A percentile compares a stretch with the other conserved stretches of the same genome.
These are phyloP conservation scores for Conistra vaccinii DNA, from an alignment of 2,888 invertebrate genomes.

Conservation along the genomic window DNA sequence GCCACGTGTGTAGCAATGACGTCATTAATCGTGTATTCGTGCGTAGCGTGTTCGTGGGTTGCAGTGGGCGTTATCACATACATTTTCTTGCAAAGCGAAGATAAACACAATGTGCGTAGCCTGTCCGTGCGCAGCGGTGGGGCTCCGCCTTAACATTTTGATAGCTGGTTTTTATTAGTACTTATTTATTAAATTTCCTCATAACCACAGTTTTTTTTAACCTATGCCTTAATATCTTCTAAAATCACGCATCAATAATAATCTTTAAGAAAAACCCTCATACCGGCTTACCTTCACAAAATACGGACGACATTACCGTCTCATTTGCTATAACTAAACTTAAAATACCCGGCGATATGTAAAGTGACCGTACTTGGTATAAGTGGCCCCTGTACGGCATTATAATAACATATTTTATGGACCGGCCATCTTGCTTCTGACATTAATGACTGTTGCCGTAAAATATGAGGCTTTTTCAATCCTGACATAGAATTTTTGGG, in stretches of 20 bases:
- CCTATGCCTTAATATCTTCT: neutral
- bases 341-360: conserved; percentile 66
- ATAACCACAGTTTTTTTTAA: neutral
- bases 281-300: conserved; percentile 22
- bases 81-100: too few relatives aligned
- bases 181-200: neutral
- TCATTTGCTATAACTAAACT: conserved; percentile 60
- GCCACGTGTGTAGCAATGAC: too few relatives aligned
- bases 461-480: conserved; percentile 74
- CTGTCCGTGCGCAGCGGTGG: too few relatives aligned
- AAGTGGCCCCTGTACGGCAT: conserved; percentile 76
- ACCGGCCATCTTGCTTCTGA: conserved; percentile 80
- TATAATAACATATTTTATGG: conserved; percentile 82
- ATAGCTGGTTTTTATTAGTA: too few relatives aligned
- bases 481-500: conserved; percentile 65
- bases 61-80: too few relatives aligned
- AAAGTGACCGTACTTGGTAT: conserved; percentile 78
- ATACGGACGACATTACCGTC: conserved; percentile 48
- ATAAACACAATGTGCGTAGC: too few relatives aligned
- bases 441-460: conserved; percentile 80
- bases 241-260: neutral
- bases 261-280: conserved; percentile 13
- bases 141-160: too few relatives aligned
- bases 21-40: too few relatives aligned
- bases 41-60: too few relatives aligned